These are phyloP conservation scores for Agriotes lineatus DNA, from an alignment of 2,888 invertebrate species.

Conservation along the genomic window DNA sequence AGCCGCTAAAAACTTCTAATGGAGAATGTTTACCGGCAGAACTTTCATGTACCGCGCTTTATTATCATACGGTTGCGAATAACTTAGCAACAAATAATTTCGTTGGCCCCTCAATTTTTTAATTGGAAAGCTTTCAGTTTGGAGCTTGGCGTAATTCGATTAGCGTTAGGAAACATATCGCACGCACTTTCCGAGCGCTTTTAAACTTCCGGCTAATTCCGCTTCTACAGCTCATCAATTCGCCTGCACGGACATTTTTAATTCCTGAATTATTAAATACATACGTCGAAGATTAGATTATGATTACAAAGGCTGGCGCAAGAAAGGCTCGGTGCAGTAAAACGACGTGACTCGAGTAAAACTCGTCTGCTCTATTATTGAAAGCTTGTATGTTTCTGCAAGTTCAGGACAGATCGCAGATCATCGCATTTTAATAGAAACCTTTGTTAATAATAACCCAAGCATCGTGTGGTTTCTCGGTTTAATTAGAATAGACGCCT, in stretches of 20 bases:
- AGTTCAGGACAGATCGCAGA: slow-evolving; percentile 30
- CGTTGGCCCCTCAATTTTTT: slow-evolving; percentile 22
- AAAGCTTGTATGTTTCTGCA: slow-evolving; percentile 31
- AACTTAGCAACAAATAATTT: slow-evolving; percentile 38
- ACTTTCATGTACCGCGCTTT: slow-evolving; percentile 41
- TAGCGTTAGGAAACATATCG: not conserved
- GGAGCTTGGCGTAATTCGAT: too few species aligned
- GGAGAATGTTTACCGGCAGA: slow-evolving; percentile 40
- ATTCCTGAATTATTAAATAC: slow-evolving; percentile 19
- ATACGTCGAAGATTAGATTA: slow-evolving; percentile 29
- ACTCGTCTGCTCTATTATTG: slow-evolving; percentile 44
- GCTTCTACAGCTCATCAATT: not conserved
- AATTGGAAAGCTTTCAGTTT: slow-evolving; percentile 28
- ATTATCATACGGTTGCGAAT: slow-evolving; percentile 41
- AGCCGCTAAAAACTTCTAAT: slow-evolving; percentile 44
- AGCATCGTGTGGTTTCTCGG: slow-evolving; percentile 26
- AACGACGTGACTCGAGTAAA: slow-evolving; percentile 43
- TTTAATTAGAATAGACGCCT: slow-evolving; percentile 13
- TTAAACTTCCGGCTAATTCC: not conserved
- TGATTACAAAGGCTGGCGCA: slow-evolving; percentile 32
- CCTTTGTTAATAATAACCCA: slow-evolving; percentile 45
- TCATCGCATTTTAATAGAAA: slow-evolving; percentile 51
- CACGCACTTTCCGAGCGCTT: not conserved
- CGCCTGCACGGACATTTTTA: not conserved
- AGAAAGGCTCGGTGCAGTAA: slow-evolving; percentile 36